Evolutionary conservation across 2,113 vertebrate species (phyloP), one percentile per base, ranked within the genome.

Genomic region (Sylvia atricapilla): DNA sequence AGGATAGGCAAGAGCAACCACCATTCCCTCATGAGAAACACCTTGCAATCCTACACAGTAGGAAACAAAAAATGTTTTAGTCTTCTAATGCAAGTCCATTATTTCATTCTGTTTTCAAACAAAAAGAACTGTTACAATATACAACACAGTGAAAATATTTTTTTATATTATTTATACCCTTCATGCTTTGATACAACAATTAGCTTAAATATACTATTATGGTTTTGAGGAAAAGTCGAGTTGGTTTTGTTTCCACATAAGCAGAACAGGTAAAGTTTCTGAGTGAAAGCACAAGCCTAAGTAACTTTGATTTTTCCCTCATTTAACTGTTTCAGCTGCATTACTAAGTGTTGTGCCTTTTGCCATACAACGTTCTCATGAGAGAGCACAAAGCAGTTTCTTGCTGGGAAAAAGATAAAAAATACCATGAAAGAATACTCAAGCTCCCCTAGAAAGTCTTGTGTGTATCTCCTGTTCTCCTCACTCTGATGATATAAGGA

Each of bases 231-330:
- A 10, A 39, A 49, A 80, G 19, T 19, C 1, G 1, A 80, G n/a
- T 5, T 85, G 13, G 6, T 41, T 93, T 85, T 82, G 8, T 47
- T 93, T 59, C 53, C 64, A 79, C 52, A n/a, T 25, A 8, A 74
- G 10, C 1, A 0, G 19, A 60, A 87, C 0, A 1, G 11, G 4
- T 12, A 49, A 47, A 24, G 30, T 20, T 31, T 24, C 33, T 74
- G 41, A 87, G 17, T 60, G 33, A 35, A 82, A 86, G 23, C 15
- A 58, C 15, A 31, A 64, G 10, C 23, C 25, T 60, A 83, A 6
- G 0, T 33, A 85, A 46, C 8, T 44, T 62, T 30, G 11, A 7
- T 53, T 59, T 75, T 70, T 55, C 22, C 15, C 9, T 70, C 58
- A 73, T 17, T 58, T 33, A 46, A 80, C 19, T 79, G 15, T 49